Percentiles rank a stretch among this genome's conserved stretches.
Evolutionary conservation across 2,888 invertebrate genomes (phyloP).

Genomic region (Odontocerum albicorne): DNA sequence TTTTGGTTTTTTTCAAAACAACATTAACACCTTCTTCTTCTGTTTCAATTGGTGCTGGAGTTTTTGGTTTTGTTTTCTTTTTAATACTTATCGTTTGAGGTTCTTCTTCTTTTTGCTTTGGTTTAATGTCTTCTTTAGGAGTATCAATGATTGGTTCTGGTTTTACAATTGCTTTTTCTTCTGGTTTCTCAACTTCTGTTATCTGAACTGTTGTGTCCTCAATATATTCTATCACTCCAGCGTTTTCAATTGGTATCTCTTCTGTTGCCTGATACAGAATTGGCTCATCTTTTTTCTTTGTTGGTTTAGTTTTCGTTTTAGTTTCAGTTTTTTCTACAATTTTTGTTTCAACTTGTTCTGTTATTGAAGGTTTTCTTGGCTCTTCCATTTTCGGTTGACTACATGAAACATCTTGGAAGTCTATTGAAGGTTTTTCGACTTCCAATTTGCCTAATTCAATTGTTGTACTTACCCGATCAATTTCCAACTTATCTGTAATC

Average conservation of each 20-base stretch:
- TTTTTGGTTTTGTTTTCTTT: constrained; percentile 38
- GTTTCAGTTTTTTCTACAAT: constrained; percentile 40
- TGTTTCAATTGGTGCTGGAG: constrained; percentile 36
- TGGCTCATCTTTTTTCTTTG: constrained; percentile 41
- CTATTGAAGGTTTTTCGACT: constrained; percentile 60
- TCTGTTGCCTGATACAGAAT: constrained; percentile 37
- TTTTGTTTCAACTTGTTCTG: constrained; percentile 42
- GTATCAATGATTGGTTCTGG: constrained; percentile 42
- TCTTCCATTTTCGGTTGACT: constrained; percentile 42
- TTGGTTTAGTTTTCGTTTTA: constrained; percentile 45
- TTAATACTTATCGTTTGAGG: constrained; percentile 41
- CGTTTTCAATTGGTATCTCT: neutral
- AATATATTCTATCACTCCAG: neutral
- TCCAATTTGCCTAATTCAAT: constrained; percentile 43
- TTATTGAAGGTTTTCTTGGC: constrained; percentile 40
- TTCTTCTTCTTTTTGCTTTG: constrained; percentile 39
- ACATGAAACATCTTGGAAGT: constrained; percentile 52
- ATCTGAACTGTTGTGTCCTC: neutral
- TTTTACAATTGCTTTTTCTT: constrained; percentile 37
- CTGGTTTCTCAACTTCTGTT: constrained; percentile 33
- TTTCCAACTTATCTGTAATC: constrained; percentile 27
- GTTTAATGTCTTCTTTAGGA: constrained; percentile 41
- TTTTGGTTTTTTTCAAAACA: constrained; percentile 41
- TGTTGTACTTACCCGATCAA: neutral
- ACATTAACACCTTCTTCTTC: constrained; percentile 38